Conservation (phyloP, 2,797 vertebrate species). For the Podarcis siculus region DNA sequence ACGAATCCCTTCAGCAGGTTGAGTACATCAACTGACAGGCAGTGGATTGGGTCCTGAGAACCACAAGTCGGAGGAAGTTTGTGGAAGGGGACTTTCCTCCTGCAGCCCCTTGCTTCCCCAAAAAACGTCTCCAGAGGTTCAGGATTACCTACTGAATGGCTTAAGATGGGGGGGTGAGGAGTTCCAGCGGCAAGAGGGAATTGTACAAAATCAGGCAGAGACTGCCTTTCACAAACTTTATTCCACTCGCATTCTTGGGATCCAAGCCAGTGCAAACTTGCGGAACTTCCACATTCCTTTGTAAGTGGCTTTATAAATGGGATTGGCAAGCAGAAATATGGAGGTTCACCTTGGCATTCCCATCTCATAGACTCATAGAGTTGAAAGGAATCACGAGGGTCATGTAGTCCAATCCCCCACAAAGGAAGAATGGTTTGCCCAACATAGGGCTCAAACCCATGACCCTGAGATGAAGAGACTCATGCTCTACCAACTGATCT, state of each 20-base stretch:
- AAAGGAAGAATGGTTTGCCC: no score
- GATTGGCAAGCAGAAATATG: background rate
- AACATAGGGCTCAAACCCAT: no score
- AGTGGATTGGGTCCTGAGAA: background rate
- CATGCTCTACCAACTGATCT: no score
- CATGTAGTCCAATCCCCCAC: no score
- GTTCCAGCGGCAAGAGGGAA: background rate
- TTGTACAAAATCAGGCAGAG: background rate
- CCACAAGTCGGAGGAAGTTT: background rate
- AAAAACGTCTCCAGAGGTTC: background rate
- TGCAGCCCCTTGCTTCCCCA: background rate
- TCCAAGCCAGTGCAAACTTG: background rate
- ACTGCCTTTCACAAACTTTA: background rate
- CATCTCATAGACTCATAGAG: no score
- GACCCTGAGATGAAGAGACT: no score
- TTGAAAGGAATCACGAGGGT: no score
- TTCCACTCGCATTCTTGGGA: background rate
- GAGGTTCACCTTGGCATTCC: background rate
- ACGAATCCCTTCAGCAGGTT: background rate
- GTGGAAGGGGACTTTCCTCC: background rate
- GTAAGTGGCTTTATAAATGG: background rate
- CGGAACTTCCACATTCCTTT: background rate
- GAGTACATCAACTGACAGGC: background rate
- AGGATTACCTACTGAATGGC: background rate
- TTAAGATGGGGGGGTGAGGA: background rate